These are phyloP conservation scores for Neomonachus schauinslandi DNA, from an alignment of 2,113 vertebrate genomes.

Conservation along the genomic window DNA sequence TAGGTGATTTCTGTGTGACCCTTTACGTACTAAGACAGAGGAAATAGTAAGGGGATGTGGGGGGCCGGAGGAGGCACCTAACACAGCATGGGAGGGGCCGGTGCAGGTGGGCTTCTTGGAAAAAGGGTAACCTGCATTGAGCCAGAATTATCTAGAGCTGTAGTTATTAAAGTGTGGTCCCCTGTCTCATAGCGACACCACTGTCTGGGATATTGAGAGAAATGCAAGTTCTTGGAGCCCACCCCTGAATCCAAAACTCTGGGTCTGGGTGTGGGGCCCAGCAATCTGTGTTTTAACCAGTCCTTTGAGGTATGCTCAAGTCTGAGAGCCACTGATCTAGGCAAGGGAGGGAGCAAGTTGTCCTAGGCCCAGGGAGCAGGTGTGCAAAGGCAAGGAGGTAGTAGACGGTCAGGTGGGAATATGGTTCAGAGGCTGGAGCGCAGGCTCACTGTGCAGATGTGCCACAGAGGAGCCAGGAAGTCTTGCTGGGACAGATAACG, in stretches of 20 bases:
- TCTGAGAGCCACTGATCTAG: neutral
- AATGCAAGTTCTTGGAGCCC: neutral
- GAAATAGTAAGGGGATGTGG: neutral
- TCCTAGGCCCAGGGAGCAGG: neutral
- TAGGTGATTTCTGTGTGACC: neutral
- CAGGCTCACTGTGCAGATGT: neutral
- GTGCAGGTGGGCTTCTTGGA: neutral
- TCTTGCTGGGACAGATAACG: neutral
- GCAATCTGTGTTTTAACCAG: neutral
- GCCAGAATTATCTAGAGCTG: neutral
- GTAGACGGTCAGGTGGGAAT: neutral
- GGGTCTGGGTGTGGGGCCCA: neutral
- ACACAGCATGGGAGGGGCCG: neutral
- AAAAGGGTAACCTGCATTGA: neutral
- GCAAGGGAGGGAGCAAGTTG: neutral
- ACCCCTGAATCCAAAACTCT: neutral
- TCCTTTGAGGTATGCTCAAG: neutral
- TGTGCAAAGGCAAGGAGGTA: neutral
- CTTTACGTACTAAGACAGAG: neutral
- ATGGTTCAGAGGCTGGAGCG: fast-evolving
- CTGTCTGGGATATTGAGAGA: neutral
- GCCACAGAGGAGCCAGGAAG: too few species aligned
- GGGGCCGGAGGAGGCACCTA: neutral
- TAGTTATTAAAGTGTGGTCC: neutral
- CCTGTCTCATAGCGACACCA: neutral